Conservation (phyloP, 2,888 invertebrate species). For the Autographa pulchrina region DNA sequence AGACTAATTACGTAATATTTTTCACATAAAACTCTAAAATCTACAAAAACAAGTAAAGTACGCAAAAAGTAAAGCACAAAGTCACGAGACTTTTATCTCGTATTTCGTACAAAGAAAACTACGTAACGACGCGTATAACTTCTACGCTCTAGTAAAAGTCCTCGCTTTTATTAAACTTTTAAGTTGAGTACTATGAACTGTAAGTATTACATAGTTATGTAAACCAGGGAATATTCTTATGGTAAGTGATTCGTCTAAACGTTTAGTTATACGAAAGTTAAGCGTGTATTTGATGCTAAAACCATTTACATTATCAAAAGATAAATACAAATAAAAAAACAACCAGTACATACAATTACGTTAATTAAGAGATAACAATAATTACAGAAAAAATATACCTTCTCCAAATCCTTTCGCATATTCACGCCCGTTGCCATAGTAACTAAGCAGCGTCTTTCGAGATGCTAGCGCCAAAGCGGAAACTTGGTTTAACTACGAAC, state of each 20-base stretch:
- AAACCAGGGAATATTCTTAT: neutral
- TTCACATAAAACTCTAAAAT: neutral
- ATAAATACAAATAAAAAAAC: neutral
- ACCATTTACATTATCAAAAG: neutral
- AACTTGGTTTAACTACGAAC: slow-evolving; percentile 34
- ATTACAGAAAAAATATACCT: neutral
- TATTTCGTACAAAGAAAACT: slow-evolving; percentile 31
- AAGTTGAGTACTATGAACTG: slow-evolving; percentile 23
- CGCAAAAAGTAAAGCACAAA: neutral
- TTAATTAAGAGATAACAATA: no score
- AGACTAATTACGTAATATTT: neutral
- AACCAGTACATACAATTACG: no score
- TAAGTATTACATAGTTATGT: slow-evolving; percentile 34
- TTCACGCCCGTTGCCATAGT: slow-evolving; percentile 39
- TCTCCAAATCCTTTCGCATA: neutral
- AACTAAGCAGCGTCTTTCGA: slow-evolving; percentile 26
- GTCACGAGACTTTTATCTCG: slow-evolving; percentile 10
- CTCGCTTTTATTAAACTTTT: slow-evolving; percentile 30
- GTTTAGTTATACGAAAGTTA: neutral
- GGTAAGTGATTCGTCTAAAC: neutral
- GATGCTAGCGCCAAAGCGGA: slow-evolving; percentile 50
- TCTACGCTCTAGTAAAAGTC: slow-evolving; percentile 22
- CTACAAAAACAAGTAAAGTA: neutral
- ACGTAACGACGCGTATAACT: slow-evolving; percentile 28
- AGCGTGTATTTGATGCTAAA: neutral